Base-by-base conservation (phyloP, 2,113 vertebrate genomes). In the Polypterus bichir region DNA sequence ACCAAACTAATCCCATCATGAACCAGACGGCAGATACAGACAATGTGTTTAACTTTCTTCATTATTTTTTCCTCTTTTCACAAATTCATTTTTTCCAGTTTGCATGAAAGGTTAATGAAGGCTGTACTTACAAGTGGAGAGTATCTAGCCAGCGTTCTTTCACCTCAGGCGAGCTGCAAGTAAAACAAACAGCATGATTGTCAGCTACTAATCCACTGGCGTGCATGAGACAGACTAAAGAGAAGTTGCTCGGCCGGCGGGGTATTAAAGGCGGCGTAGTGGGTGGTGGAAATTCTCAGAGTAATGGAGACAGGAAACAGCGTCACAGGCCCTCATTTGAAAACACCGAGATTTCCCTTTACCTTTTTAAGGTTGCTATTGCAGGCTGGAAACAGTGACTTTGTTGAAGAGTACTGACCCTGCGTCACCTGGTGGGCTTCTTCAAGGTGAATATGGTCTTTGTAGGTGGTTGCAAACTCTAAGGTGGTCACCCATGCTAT, bases 221-320 rank as follows among this genome's bases (percentile, higher is more conserved):
- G 2, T 4, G 60, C 5, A 56, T 62, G 62, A 53, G 56, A 55
- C 62, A 70, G 5, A 80, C 70, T 80, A 82, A 83, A 60, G 62
- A 47, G 11, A 60, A 47, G 59, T 45, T 3, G 45, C 51, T 48
- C 55, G 62, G 67, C 66, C 2, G 75, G 49, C 67, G 10, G 67
- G 65, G 77, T 75, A 60, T 88, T 92, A 81, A 71, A 63, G 74
- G 59, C 58, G 76, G 65, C 66, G 63, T 76, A 9, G 66, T 77
- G 65, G 73, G 82, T 68, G 78, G 78, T 86, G 86, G 89, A 94
- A 92, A 89, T 70, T 83, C 74, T 81, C 72, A 57, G 68, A 70
- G 68, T 83, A 70, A 81, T 70, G 66, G 78, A 77, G 73, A 75
- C 83, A 93, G 92, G 92, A 94, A 95, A 79, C 68, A 73, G 61